Percentiles rank a stretch among this genome's conserved stretches.
Conservation (phyloP, 1,140 invertebrate genomes). For the Caenorhabditis inopinata region DNA sequence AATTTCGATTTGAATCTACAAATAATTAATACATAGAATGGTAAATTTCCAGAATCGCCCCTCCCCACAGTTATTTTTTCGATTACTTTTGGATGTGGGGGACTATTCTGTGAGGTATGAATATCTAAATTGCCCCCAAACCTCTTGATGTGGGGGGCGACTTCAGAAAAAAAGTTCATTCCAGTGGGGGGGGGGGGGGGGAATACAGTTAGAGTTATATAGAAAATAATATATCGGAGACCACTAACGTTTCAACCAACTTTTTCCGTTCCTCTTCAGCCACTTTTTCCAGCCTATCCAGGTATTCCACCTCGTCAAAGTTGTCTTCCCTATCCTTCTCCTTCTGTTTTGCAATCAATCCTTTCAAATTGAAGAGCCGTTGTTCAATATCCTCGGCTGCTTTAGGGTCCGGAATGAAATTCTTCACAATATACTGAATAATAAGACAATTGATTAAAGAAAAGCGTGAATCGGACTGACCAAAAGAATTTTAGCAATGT, state of each 20-base stretch:
- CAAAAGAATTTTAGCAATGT: neutral
- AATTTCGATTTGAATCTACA: neutral
- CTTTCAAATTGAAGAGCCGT: neutral
- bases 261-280: neutral
- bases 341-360: neutral
- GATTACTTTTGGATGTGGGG: too few relatives aligned
- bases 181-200: too few relatives aligned
- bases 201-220: too few relatives aligned
- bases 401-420: neutral
- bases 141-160: too few relatives aligned
- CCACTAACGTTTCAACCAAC: neutral
- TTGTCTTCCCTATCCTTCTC: neutral
- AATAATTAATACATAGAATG: neutral
- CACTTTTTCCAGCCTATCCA: neutral
- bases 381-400: neutral
- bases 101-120: too few relatives aligned
- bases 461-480: neutral
- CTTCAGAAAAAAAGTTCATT: too few relatives aligned
- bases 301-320: neutral
- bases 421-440: neutral
- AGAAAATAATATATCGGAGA: too few relatives aligned
- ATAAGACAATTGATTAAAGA: neutral
- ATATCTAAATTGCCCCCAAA: too few relatives aligned
- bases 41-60: too few relatives aligned
- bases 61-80: too few relatives aligned